phyloP scores from a whole-genome alignment of 1,140 invertebrate species.

The Magallana angulata region DNA sequence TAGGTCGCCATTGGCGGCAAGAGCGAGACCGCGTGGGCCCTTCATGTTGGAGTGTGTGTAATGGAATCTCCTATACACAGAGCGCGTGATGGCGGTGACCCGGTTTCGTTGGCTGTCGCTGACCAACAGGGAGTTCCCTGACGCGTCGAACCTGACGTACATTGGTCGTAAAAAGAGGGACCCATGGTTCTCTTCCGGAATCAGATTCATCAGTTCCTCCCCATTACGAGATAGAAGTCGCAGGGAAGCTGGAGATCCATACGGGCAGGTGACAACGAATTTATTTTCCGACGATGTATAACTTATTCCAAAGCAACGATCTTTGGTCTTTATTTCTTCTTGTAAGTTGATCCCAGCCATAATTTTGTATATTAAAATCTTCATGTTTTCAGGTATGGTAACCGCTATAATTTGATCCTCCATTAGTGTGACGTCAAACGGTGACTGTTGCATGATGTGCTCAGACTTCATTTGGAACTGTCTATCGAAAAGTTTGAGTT shows the following conservation, averaged over 20 bases:
- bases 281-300: slow-evolving; percentile 22
- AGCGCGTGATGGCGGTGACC: slow-evolving; percentile 32
- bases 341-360: not conserved
- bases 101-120: slow-evolving; percentile 42
- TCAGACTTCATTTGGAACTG: slow-evolving; percentile 47
- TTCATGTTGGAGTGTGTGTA: slow-evolving; percentile 43
- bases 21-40: slow-evolving; percentile 49
- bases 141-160: slow-evolving; percentile 49
- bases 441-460: slow-evolving; percentile 28
- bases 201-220: slow-evolving; percentile 28
- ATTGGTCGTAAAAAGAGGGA: slow-evolving; percentile 47
- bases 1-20: slow-evolving; percentile 32
- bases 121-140: slow-evolving; percentile 40
- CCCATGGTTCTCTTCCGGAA: slow-evolving; percentile 37
- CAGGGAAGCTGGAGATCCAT: slow-evolving; percentile 1
- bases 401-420: slow-evolving; percentile 31
- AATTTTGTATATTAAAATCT: slow-evolving; percentile 36
- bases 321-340: slow-evolving; percentile 9
- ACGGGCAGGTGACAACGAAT: slow-evolving; percentile 46
- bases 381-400: slow-evolving; percentile 28
- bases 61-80: slow-evolving; percentile 14
- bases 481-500: slow-evolving; percentile 49
- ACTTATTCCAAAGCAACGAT: slow-evolving; percentile 44
- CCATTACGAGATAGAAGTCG: slow-evolving; percentile 46
- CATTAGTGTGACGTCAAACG: slow-evolving; percentile 46